Evolutionary conservation across 2,797 vertebrate genomes (phyloP).

Genomic region (Dermochelys coriacea): DNA sequence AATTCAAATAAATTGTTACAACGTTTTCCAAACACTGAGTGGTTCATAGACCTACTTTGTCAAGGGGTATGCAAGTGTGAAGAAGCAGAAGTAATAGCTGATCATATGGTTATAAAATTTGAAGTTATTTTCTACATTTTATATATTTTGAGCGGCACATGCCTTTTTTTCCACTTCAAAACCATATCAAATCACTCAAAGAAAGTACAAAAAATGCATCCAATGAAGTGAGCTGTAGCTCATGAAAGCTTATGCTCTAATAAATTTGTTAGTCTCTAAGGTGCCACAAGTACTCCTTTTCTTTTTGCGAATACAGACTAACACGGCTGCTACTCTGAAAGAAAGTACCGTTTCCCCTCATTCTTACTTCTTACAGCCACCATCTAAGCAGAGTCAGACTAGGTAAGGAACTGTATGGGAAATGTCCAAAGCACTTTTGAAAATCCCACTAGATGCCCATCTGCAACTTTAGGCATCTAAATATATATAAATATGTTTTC

Average conservation of each 20-base stretch:
- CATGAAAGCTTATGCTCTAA: too few relatives aligned
- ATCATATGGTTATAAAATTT: neutral
- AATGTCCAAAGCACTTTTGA: neutral
- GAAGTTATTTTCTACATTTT: neutral
- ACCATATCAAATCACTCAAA: conserved; percentile 13
- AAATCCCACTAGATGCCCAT: too few relatives aligned
- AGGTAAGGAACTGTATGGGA: neutral
- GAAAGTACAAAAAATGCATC: too few relatives aligned
- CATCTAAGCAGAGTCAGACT: neutral
- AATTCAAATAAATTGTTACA: neutral
- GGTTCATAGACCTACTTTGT: neutral
- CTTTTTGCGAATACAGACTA: too few relatives aligned
- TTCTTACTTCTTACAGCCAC: neutral
- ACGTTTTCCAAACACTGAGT: neutral
- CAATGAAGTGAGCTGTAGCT: too few relatives aligned
- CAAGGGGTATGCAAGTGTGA: neutral
- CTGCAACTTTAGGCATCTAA: neutral
- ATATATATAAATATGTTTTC: neutral
- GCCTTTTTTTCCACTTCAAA: conserved; percentile 27
- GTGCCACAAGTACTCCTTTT: too few relatives aligned
- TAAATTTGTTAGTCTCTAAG: too few relatives aligned
- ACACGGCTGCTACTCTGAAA: too few relatives aligned
- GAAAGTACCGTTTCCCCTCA: neutral
- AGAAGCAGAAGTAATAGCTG: neutral
- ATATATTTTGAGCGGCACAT: conserved; percentile 16